These are phyloP conservation scores for Caenorhabditis virilis DNA, from an alignment of 2,888 invertebrate species.

Conservation along the genomic window DNA sequence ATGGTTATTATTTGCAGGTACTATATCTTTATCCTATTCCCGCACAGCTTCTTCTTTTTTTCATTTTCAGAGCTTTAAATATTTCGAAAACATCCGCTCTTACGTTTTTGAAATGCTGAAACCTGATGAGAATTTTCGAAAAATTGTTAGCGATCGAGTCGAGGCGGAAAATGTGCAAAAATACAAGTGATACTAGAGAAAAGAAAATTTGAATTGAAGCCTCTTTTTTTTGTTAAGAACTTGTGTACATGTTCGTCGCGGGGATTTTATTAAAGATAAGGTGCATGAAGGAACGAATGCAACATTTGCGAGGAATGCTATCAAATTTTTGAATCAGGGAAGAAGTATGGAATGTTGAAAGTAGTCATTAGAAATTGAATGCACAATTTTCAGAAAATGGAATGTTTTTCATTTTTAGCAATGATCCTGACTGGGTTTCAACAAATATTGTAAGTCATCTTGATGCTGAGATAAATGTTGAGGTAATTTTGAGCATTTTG, in stretches of 20 bases:
- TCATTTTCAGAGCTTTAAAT: conserved; percentile 29
- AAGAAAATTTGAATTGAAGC: background rate
- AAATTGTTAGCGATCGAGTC: too few relatives aligned
- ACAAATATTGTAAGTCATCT: too few relatives aligned
- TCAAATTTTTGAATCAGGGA: conserved; percentile 3
- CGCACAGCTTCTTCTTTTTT: background rate
- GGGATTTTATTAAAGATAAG: conserved; percentile 19
- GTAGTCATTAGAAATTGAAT: too few relatives aligned
- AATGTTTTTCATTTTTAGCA: conserved; percentile 1
- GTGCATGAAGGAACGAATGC: conserved; percentile 16
- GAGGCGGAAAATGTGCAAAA: too few relatives aligned
- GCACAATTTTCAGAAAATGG: too few relatives aligned
- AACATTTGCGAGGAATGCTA: conserved; percentile 10
- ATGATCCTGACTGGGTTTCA: conserved; percentile 2
- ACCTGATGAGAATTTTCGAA: background rate
- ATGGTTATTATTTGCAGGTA: conserved; percentile 33
- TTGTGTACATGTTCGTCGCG: conserved; percentile 26
- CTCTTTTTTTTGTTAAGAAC: conserved; percentile 7
- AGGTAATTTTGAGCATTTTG: background rate
- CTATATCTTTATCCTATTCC: too few relatives aligned
- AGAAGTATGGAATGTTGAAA: conserved; percentile 1
- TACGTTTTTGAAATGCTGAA: conserved; percentile 12
- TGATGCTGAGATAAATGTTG: too few relatives aligned
- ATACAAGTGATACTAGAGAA: too few relatives aligned
- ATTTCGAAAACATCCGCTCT: conserved; percentile 11